Conservation (phyloP, 2,888 invertebrate species). For the Hypena proboscidalis region DNA sequence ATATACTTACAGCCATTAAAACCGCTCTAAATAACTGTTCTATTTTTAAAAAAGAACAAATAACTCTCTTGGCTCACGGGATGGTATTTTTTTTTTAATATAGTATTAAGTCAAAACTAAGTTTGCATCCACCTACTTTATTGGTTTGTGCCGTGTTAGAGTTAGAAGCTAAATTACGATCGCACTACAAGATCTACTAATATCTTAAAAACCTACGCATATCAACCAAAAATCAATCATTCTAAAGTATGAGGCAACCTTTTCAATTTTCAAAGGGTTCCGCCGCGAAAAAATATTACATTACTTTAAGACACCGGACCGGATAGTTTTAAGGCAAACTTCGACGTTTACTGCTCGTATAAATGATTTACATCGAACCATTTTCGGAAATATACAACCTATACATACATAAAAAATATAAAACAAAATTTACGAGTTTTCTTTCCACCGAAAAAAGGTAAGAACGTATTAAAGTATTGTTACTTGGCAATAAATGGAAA, state of each 20-base stretch:
- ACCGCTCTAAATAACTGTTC: too few species aligned
- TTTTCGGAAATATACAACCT: conserved; percentile 56
- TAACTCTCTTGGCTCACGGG: too few species aligned
- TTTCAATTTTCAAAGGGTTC: conserved; percentile 31
- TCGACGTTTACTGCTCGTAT: conserved; percentile 68
- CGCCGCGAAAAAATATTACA: conserved; percentile 14
- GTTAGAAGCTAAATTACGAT: too few species aligned
- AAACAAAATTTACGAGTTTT: conserved; percentile 63
- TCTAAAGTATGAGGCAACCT: conserved; percentile 9
- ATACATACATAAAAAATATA: conserved; percentile 44
- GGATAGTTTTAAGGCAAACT: conserved; percentile 59
- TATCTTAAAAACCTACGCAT: not conserved
- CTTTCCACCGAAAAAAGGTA: conserved; percentile 55
- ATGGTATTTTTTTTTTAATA: too few species aligned
- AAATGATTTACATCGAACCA: conserved; percentile 66
- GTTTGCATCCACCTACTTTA: too few species aligned
- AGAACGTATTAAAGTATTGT: conserved; percentile 51
- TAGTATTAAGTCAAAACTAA: too few species aligned
- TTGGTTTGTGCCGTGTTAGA: too few species aligned
- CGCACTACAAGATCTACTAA: too few species aligned
- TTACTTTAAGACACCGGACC: conserved; percentile 17
- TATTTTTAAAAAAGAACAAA: too few species aligned
- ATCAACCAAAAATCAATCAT: conserved; percentile 14
- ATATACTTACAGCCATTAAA: too few species aligned
- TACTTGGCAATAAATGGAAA: conserved; percentile 44